Percentiles rank a stretch among this genome's conserved stretches.
Conservation (phyloP, 1,140 invertebrate genomes). For the Lamellibrachia luymesi region DNA sequence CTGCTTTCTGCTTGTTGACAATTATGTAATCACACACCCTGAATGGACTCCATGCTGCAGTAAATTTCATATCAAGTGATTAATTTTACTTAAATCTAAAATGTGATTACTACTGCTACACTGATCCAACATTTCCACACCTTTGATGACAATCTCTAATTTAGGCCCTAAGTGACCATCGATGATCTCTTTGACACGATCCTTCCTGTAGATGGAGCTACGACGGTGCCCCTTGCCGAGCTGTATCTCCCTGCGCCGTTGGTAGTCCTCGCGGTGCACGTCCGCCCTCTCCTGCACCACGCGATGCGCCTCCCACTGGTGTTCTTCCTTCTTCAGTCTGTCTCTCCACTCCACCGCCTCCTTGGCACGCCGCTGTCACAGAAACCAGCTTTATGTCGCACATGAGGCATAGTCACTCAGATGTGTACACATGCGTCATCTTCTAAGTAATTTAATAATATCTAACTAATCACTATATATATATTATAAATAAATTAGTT, state of each 20-base stretch:
- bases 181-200: conserved; percentile 30
- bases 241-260: conserved; percentile 65
- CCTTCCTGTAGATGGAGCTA: conserved; percentile 34
- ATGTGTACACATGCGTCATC: too few species aligned
- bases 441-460: too few species aligned
- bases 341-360: conserved; percentile 70
- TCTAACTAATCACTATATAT: too few species aligned
- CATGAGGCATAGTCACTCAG: too few species aligned
- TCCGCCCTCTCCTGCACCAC: conserved; percentile 69
- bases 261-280: conserved; percentile 69
- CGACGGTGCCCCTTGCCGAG: conserved; percentile 54
- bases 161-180: conserved; percentile 32
- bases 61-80: too few species aligned
- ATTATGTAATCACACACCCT: too few species aligned
- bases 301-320: conserved; percentile 65
- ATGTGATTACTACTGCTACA: conserved; percentile 30
- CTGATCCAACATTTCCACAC: conserved; percentile 27
- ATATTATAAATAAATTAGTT: too few species aligned
- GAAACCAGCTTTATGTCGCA: neutral
- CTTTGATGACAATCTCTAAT: conserved; percentile 43
- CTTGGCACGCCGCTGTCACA: conserved; percentile 63
- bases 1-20: too few species aligned
- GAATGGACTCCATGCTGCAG: too few species aligned
- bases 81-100: conserved; percentile 8
- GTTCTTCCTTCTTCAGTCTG: conserved; percentile 62